Evolutionary conservation across 2,888 invertebrate species (phyloP).

Genomic region (Lottia scabra): DNA sequence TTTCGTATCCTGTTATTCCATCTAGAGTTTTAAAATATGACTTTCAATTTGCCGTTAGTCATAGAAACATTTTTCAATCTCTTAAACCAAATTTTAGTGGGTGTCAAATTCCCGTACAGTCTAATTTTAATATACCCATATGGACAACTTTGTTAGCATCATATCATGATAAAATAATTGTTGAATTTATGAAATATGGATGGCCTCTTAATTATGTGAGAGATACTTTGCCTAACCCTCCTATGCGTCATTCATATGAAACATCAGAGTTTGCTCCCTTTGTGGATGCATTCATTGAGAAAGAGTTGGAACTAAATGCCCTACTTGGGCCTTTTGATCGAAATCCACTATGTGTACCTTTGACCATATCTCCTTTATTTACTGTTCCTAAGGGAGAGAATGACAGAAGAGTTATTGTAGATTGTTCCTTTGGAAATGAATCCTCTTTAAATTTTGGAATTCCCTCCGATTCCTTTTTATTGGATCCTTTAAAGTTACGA

Average conservation of each 20-base stretch:
- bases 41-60: not conserved
- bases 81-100: not conserved
- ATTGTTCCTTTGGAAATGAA: not conserved
- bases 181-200: not conserved
- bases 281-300: not conserved
- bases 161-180: not conserved
- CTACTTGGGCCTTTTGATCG: not conserved
- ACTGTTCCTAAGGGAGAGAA: not conserved
- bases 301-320: not conserved
- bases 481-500: not conserved
- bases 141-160: not conserved
- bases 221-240: not conserved
- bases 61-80: not conserved
- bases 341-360: not conserved
- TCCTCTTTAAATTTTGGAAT: not conserved
- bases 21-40: too few relatives aligned
- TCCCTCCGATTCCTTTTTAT: not conserved
- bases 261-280: not conserved
- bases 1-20: not conserved
- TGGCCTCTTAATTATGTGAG: not conserved
- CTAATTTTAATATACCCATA: not conserved
- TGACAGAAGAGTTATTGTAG: not conserved
- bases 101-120: not conserved
- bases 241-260: not conserved
- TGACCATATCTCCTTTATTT: not conserved